phyloP scores from a whole-genome alignment of 1,140 invertebrate genomes.

The Venturia canescens region DNA sequence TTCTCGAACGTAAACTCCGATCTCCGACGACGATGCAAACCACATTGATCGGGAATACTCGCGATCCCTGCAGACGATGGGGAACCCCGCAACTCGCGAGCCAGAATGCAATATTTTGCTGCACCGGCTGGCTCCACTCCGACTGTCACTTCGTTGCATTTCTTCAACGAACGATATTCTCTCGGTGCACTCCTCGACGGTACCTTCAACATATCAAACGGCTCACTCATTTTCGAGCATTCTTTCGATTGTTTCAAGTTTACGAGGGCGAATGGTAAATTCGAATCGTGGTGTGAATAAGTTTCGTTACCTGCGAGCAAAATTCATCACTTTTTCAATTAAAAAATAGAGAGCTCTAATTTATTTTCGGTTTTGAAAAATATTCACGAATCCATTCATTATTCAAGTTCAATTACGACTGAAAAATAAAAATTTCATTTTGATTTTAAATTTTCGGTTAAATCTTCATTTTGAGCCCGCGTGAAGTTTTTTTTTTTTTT shows the following conservation, averaged over 20 bases:
- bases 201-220: conserved; percentile 58
- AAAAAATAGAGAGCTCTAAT: too few species aligned
- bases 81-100: conserved; percentile 63
- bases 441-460: too few species aligned
- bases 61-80: conserved; percentile 56
- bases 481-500: neutral
- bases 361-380: too few species aligned
- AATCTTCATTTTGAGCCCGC: too few species aligned
- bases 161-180: conserved; percentile 67
- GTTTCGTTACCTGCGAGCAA: too few species aligned
- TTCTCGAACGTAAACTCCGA: conserved; percentile 66
- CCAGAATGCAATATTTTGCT: conserved; percentile 69
- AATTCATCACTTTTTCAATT: too few species aligned
- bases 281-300: too few species aligned
- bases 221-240: conserved; percentile 41
- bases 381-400: too few species aligned
- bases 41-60: conserved; percentile 67
- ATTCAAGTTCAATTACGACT: too few species aligned
- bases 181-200: conserved; percentile 65
- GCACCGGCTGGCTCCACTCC: conserved; percentile 68
- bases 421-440: too few species aligned
- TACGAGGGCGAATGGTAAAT: too few species aligned
- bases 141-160: conserved; percentile 68
- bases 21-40: conserved; percentile 64
- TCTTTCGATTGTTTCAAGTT: neutral